Evolutionary conservation across 2,113 vertebrate species (phyloP).

Genomic region (Heteronetta atricapilla): DNA sequence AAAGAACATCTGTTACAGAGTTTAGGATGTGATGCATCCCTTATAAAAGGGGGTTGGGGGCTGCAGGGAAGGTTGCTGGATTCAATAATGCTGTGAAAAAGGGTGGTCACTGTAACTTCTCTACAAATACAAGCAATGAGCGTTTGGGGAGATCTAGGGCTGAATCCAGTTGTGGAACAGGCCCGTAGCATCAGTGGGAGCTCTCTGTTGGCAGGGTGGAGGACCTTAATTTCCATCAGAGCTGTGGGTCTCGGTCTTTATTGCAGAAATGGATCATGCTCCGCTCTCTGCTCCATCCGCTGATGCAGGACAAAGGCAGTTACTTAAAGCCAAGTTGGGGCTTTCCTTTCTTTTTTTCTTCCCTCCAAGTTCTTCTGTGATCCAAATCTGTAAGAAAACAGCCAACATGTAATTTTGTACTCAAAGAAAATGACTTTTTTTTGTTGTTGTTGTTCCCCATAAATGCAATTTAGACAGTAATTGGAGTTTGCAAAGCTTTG

Average conservation of each 20-base stretch:
- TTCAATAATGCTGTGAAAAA: neutral
- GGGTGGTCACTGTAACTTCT: neutral
- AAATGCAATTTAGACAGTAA: constrained; percentile 46
- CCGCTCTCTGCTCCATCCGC: neutral
- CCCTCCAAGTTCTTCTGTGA: constrained; percentile 1
- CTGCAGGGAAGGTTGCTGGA: neutral
- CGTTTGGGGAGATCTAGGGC: neutral
- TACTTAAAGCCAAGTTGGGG: constrained; percentile 7
- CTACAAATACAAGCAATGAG: neutral
- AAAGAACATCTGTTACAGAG: constrained; percentile 43
- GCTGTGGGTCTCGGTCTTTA: neutral
- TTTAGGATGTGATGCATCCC: constrained; percentile 26
- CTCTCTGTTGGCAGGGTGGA: neutral
- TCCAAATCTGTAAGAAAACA: constrained; percentile 40
- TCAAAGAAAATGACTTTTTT: neutral
- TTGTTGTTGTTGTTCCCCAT: neutral
- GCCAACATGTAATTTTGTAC: constrained; percentile 27
- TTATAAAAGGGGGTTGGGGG: neutral
- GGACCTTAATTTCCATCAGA: neutral
- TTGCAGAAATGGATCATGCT: neutral
- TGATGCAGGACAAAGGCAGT: neutral
- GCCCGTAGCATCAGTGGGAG: neutral
- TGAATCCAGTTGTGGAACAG: neutral
- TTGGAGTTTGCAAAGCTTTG: constrained; percentile 29
- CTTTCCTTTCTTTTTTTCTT: neutral